Percentiles rank a stretch among this genome's conserved stretches.
phyloP scores from a whole-genome alignment of 2,888 invertebrate genomes.

The Callimorpha dominula region DNA sequence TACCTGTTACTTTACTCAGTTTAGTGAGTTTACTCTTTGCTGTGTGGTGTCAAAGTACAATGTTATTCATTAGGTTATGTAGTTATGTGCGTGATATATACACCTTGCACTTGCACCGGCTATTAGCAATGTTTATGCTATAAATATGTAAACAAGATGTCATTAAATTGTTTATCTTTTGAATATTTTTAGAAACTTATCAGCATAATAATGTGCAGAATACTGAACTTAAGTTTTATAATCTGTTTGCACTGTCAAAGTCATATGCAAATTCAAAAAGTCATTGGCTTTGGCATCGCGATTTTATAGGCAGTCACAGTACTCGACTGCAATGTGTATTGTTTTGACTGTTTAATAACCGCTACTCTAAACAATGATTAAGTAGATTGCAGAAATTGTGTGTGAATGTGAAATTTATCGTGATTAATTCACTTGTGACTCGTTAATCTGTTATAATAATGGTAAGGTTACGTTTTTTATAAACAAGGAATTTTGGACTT shows the following conservation, averaged over 20 bases:
- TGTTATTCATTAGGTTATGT: too few species aligned
- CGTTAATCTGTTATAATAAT: conserved; percentile 35
- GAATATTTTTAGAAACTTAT: too few species aligned
- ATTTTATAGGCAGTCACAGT: conserved; percentile 19
- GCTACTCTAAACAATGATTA: conserved; percentile 38
- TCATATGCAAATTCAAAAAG: conserved; percentile 33
- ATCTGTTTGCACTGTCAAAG: conserved; percentile 32
- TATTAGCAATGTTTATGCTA: background rate
- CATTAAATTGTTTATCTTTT: too few species aligned
- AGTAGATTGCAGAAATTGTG: conserved; percentile 22
- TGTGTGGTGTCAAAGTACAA: too few species aligned
- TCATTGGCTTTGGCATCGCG: conserved; percentile 17
- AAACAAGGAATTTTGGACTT: conserved; percentile 38
- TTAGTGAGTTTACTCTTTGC: too few species aligned
- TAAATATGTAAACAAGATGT: too few species aligned
- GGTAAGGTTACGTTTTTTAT: conserved; percentile 40
- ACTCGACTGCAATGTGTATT: conserved; percentile 34
- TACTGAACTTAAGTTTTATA: background rate
- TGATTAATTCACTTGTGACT: conserved; percentile 24
- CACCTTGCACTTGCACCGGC: background rate
- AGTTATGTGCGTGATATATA: too few species aligned
- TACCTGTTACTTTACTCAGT: too few species aligned
- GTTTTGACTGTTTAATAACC: conserved; percentile 38
- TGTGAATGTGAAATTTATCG: conserved; percentile 39
- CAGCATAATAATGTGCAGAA: background rate